Evolutionary conservation across 2,888 invertebrate species (phyloP), one percentile per base, ranked within the genome.

Genomic region (Cordilura impudica): DNA sequence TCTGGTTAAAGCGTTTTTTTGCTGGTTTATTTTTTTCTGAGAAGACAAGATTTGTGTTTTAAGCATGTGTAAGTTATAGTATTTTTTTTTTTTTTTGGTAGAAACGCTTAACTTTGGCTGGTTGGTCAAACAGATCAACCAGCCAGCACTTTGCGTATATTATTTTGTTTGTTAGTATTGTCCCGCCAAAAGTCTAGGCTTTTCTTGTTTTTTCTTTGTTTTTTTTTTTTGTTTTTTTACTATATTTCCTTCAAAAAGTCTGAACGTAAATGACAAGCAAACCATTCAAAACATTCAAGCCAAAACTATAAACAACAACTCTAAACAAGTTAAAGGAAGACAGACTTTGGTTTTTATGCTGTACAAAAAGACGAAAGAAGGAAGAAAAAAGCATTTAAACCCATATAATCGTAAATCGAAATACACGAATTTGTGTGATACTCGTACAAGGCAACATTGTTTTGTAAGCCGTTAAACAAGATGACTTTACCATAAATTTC

Each of bases 181-280:
- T 79, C 79, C 79, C 79, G 79, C 79, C 79, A 79, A 75, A 79
- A 79, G 79, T 79, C 79, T 79, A 79, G 75, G 66, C 75, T 71
- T 66, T 66, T 58, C 39, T 19, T 31, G 12, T 16, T 16, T 26
- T 26, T 45, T 49, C 31, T 35, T 67, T 35, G 61, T 14, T 56
- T 67, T 29, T 54, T 35, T 54, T 8, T n/a, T 39, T 8, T 14
- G n/a, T 51, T 53, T 18, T 53, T 45, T 49, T 35, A 4, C 58
- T 18, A 58, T 43, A 58, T 43, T 45, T 67, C 21, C 67, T 70
- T 70, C 10, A 35, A 74, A 56, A 29, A 53, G 4, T 45, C 18
- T 35, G 65, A 70, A 78, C 73, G 51, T 70, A 74, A 74, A 70
- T 74, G 74, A 78, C 78, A 74, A 58, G 39, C 61, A 53, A 78